Percentiles rank a stretch among this genome's conserved stretches.
Evolutionary conservation across 2,113 vertebrate species (phyloP).

Genomic region (Nibea albiflora): DNA sequence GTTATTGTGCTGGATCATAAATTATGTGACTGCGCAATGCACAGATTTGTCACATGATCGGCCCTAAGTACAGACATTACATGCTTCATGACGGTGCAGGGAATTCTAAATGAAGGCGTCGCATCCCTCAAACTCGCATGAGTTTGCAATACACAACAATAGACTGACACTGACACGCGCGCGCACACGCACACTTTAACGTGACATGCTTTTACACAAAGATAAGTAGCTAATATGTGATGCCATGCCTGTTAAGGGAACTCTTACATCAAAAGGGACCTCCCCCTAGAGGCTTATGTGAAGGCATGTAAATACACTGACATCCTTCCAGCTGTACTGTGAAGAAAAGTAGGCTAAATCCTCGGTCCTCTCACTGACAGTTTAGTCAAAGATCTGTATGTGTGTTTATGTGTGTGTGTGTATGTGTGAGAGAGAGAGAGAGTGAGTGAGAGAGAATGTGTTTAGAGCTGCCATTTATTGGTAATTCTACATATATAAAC

Average conservation of each 20-base stretch:
- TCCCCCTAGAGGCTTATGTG: slow-evolving; percentile 56
- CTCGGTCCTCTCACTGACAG: slow-evolving; percentile 38
- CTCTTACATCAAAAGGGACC: slow-evolving; percentile 62
- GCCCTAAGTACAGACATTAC: slow-evolving; percentile 8
- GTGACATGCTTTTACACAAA: slow-evolving; percentile 36
- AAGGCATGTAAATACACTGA: slow-evolving; percentile 59
- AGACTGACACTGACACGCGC: background rate
- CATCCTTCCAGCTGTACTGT: slow-evolving; percentile 55
- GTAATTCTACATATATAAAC: slow-evolving; percentile 44
- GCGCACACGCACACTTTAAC: slow-evolving; percentile 2
- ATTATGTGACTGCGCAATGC: slow-evolving; percentile 1
- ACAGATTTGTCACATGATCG: slow-evolving; percentile 35
- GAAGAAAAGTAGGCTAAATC: slow-evolving; percentile 58
- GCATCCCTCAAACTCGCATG: background rate
- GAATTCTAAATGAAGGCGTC: background rate
- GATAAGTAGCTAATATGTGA: slow-evolving; percentile 53
- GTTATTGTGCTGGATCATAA: slow-evolving; percentile 6
- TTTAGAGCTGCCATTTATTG: slow-evolving; percentile 28
- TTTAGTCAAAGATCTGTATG: slow-evolving; percentile 11
- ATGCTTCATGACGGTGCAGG: background rate
- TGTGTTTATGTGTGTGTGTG: slow-evolving; percentile 6
- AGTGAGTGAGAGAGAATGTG: background rate
- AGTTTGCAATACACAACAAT: background rate
- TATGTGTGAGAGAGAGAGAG: background rate
- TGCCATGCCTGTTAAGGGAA: slow-evolving; percentile 57